Conservation (phyloP, 92 coral and sea anemone species). For the Isaurus tuberculatus region DNA sequence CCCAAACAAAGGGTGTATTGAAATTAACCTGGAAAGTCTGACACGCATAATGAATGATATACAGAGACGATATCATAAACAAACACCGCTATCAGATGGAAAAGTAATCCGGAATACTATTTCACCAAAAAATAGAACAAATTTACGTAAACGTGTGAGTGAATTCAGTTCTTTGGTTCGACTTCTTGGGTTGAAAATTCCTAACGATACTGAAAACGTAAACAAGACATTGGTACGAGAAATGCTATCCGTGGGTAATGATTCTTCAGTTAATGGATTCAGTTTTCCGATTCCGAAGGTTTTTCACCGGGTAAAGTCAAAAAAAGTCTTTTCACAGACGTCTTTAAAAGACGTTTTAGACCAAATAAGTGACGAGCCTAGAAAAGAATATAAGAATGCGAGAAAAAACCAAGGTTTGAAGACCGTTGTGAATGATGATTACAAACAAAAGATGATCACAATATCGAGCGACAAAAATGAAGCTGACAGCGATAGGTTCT, state of each 20-base stretch:
- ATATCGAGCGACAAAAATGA: not conserved
- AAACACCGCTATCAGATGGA: not conserved
- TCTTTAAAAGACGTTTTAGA: not conserved
- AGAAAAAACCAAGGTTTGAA: not conserved
- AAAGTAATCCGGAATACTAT: not conserved
- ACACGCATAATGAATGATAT: not conserved
- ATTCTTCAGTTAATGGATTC: not conserved
- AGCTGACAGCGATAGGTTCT: not conserved
- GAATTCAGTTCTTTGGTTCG: conserved; percentile 22
- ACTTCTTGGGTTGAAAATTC: conserved; percentile 24
- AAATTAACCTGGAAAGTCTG: conserved; percentile 26
- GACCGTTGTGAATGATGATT: not conserved
- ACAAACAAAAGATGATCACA: not conserved
- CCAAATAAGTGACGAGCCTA: conserved; percentile 1
- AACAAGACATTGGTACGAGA: conserved; percentile 29
- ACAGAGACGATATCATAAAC: not conserved
- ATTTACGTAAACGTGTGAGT: not conserved
- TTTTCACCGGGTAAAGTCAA: not conserved
- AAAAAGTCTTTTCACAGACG: not conserved
- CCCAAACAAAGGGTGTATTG: conserved; percentile 14
- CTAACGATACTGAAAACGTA: conserved; percentile 28
- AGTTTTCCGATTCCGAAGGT: not conserved
- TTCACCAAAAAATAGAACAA: not conserved
- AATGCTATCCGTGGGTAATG: not conserved
- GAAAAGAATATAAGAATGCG: not conserved